Evolutionary conservation across 2,888 invertebrate genomes (phyloP).

Genomic region (Ichneumoninae sp.): DNA sequence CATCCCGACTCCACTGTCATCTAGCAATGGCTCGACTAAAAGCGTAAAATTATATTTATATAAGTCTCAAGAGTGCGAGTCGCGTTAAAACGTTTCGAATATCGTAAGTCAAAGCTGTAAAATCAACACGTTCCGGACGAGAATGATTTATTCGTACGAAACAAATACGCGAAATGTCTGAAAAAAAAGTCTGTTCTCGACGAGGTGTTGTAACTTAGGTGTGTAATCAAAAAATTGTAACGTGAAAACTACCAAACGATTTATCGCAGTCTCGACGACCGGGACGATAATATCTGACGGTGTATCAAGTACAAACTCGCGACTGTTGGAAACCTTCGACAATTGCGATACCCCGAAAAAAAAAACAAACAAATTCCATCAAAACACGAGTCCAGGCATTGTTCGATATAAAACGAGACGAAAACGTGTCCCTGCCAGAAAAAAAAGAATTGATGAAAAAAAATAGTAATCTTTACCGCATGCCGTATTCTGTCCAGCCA

Average conservation of each 20-base stretch:
- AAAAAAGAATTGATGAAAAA: neutral
- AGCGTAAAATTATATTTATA: conserved; percentile 28
- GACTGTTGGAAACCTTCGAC: neutral
- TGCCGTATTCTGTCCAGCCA: conserved; percentile 73
- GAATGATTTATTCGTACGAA: neutral
- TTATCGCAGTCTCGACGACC: conserved; percentile 8
- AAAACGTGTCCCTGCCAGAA: conserved; percentile 58
- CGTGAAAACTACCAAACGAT: conserved; percentile 1
- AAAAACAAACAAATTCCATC: neutral
- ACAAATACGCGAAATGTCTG: neutral
- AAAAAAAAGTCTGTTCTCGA: conserved; percentile 1
- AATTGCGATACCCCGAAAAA: neutral
- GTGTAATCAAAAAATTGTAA: conserved; percentile 9
- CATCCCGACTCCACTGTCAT: conserved; percentile 5
- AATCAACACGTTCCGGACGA: neutral
- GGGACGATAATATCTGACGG: conserved; percentile 4
- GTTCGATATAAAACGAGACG: conserved; percentile 50
- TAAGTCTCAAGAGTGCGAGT: conserved; percentile 30
- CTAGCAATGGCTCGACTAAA: conserved; percentile 26
- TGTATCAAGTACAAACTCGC: conserved; percentile 30
- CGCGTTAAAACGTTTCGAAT: conserved; percentile 6
- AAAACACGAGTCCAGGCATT: conserved; percentile 17
- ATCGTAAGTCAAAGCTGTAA: conserved; percentile 1
- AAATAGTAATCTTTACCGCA: conserved; percentile 20
- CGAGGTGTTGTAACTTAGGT: neutral